phyloP scores from a whole-genome alignment of 2,888 invertebrate genomes.

The Sceliomorpha sp. region DNA sequence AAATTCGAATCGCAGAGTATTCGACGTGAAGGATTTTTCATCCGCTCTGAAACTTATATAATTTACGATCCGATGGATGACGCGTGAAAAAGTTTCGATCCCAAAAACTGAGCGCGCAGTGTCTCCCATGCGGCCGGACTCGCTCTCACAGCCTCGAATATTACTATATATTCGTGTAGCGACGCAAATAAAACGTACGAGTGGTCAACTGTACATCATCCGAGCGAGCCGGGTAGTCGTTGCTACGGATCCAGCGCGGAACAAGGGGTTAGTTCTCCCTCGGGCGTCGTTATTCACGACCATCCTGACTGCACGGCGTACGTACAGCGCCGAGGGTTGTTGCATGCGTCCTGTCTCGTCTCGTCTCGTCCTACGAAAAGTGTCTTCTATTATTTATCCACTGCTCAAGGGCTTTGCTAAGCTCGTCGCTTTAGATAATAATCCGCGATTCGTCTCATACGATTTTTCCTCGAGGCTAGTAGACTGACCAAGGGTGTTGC shows the following conservation, averaged over 20 bases:
- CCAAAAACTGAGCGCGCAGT: constrained; percentile 17
- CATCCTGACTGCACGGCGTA: constrained; percentile 34
- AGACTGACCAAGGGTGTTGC: no score
- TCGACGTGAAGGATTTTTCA: constrained; percentile 45
- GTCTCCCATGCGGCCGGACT: constrained; percentile 17
- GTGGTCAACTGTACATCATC: constrained; percentile 52
- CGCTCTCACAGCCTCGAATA: constrained; percentile 9
- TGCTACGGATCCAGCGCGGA: not conserved
- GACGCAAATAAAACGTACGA: constrained; percentile 39
- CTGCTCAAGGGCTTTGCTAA: constrained; percentile 35
- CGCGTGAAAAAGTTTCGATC: constrained; percentile 43
- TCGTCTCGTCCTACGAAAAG: constrained; percentile 20
- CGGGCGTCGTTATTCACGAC: constrained; percentile 52
- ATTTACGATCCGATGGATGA: constrained; percentile 52
- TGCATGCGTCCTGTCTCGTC: constrained; percentile 17
- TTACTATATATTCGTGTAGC: constrained; percentile 11
- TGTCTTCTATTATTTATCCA: constrained; percentile 51
- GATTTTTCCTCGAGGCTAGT: constrained; percentile 30
- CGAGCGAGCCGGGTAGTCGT: constrained; percentile 7
- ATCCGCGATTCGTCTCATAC: constrained; percentile 41
- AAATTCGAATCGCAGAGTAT: constrained; percentile 36
- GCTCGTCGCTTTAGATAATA: constrained; percentile 39
- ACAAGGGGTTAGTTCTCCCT: constrained; percentile 46
- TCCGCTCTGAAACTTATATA: constrained; percentile 43
- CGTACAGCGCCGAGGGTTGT: constrained; percentile 21